Evolutionary conservation across 1,140 invertebrate species (phyloP), one percentile per base, ranked within the genome.

Genomic region (Kradibia gibbosae): DNA sequence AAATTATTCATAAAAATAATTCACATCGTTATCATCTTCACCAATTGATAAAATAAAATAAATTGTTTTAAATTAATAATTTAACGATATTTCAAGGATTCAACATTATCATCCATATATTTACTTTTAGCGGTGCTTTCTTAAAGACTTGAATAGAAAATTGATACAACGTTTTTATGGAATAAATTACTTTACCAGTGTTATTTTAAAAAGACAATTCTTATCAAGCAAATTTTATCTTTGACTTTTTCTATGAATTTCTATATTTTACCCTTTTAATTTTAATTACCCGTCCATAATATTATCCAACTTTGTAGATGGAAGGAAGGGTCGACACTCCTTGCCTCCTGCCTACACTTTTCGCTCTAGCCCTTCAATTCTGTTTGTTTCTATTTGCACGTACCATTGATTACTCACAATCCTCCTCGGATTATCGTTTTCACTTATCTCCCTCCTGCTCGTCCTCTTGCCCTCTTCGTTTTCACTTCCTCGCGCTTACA

Each of bases 361-460:
- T 42, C 20, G 22, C 71, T 70, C 39, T 10, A 79, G 25, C 39
- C 60, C 22, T 50, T 73, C 42, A 73, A 15, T 20, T 57, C 31
- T 73, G 60, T 82, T 82, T 78, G 75, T 73, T 82, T 78, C 72
- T 53, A 76, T 79, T 82, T 82, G 72, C 67, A 62, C 76, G 81
- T 78, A 82, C 74, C 76, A 74, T 78, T 82, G 75, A 78, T 78
- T 78, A 74, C 81, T 74, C 67, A 48, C 76, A 36, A 73, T 78
- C 78, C 57, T 78, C 53, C 42, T 62, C 53, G 31, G 57, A 53
- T 81, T 75, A 71, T 67, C 80, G 55, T 42, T 76, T 80, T 80
- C 70, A 62, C n/a, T 48, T 57, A 45, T 57, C 48, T 28, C n/a
- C 39, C 17, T 8, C 4, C 28, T 39, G 13, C 13, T 39, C 22